A percentile compares a stretch with the other conserved stretches of the same genome.
Evolutionary conservation across 23 tunicate species (phyloP).

Genomic region (Botrylloides violaceus): DNA sequence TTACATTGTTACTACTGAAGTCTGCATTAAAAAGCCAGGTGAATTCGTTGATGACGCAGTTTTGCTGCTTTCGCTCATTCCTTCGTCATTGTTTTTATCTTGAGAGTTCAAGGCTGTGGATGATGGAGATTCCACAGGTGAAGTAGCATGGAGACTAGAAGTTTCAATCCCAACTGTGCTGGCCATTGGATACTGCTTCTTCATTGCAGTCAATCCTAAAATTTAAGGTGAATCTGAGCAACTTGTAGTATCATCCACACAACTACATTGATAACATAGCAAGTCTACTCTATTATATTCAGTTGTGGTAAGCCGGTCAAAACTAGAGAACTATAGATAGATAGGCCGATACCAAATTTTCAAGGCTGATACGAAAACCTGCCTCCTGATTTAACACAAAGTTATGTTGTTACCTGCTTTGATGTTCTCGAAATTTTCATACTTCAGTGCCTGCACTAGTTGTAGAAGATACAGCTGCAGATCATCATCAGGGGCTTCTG

Average conservation of each 20-base stretch:
- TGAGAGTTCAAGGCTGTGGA: too few species aligned
- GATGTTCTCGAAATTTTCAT: constrained; percentile 73
- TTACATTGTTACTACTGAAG: background rate
- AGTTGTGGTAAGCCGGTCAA: too few species aligned
- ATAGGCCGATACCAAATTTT: too few species aligned
- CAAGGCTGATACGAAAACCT: too few species aligned
- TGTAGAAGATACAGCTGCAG: constrained; percentile 84
- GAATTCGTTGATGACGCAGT: constrained; percentile 4
- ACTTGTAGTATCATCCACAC: too few species aligned
- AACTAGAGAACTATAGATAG: too few species aligned
- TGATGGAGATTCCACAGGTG: constrained; percentile 2
- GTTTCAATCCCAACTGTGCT: background rate
- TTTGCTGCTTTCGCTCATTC: background rate
- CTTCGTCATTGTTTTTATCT: too few species aligned
- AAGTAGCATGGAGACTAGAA: background rate
- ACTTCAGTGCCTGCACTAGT: constrained; percentile 96
- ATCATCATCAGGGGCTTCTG: constrained; percentile 64
- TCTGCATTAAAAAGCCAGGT: constrained; percentile 18
- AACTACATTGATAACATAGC: too few species aligned
- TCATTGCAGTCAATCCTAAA: constrained; percentile 18
- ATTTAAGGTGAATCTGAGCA: too few species aligned
- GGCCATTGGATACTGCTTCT: background rate
- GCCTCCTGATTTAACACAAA: too few species aligned
- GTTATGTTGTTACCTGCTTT: constrained; percentile 75
- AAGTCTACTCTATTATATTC: too few species aligned